Evolutionary conservation across 2,888 invertebrate genomes (phyloP), one percentile per base, ranked within the genome.

Genomic region (Drosophila phalerata): DNA sequence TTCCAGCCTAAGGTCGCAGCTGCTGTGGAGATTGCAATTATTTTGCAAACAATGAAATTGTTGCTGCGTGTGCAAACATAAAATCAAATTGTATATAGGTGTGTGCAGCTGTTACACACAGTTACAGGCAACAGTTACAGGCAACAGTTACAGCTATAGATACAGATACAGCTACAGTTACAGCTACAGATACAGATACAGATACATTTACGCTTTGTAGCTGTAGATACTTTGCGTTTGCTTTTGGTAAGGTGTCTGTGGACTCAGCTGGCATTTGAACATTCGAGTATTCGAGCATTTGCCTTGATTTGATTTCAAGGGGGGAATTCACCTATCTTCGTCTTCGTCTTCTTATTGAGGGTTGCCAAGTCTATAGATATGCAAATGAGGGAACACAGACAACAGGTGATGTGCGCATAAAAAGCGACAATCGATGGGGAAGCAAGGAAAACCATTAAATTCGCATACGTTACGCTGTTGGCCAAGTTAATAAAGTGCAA

Each of bases 21-120:
- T 91, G 91, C 73, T 81, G 85, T 51, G 83, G 82, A 87, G 85
- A 84, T 84, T 89, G 90, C 91, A 91, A 91, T 91, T 91, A 91
- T 91, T 91, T 90, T 86, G 90, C 90, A 90, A 86, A 91, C 91
- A 91, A 91, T 91, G 90, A 88, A 90, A 91, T 90, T 90, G 87
- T 87, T 89, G 83, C 83, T 89, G 81, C 82, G 86, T 84, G 85
- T 85, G 80, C 85, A 86, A 87, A 86, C 85, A 86, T 85, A 85
- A 86, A 86, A 86, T 86, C 85, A 83, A 86, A 86, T 86, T 85
- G 85, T 76, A 69, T 64, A 62, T 79, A 75, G 61, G 60, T 69
- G 75, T 73, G 69, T 70, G 63, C 71, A 74, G 77, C 77, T 77
- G 79, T 66, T 73, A 63, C 63, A 63, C 56, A 47, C 70, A 53